phyloP scores from a whole-genome alignment of 2,888 invertebrate species.

The Ophion obscuratus region DNA sequence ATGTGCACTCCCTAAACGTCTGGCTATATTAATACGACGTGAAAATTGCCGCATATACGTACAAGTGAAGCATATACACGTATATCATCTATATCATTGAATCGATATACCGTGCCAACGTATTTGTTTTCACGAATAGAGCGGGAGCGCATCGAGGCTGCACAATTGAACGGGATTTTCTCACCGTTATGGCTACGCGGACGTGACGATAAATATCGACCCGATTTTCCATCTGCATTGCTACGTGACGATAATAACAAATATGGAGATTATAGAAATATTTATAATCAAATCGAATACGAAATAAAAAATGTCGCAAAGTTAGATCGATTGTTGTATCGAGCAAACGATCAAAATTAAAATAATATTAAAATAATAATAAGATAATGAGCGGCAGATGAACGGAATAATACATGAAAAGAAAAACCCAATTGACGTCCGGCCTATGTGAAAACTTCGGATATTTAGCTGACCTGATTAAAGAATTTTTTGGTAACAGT shows the following conservation, averaged over 20 bases:
- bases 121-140: neutral
- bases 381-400: too few relatives aligned
- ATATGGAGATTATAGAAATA: too few relatives aligned
- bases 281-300: too few relatives aligned
- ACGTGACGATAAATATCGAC: neutral
- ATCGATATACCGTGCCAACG: constrained; percentile 4
- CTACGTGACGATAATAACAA: neutral
- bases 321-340: too few relatives aligned
- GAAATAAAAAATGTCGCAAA: too few relatives aligned
- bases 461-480: too few relatives aligned
- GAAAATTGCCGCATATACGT: neutral
- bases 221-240: neutral
- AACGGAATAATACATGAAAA: too few relatives aligned
- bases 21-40: neutral
- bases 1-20: too few relatives aligned
- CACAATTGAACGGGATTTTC: neutral
- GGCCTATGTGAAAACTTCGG: too few relatives aligned
- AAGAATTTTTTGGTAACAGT: neutral
- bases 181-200: neutral
- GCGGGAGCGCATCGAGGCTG: neutral
- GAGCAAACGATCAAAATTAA: too few relatives aligned
- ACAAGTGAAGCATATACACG: neutral
- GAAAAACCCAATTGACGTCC: too few relatives aligned
- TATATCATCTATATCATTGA: neutral
- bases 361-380: too few relatives aligned